These are phyloP conservation scores for Campylomormyrus numenius DNA, from an alignment of 2,113 vertebrate species.

Conservation along the genomic window DNA sequence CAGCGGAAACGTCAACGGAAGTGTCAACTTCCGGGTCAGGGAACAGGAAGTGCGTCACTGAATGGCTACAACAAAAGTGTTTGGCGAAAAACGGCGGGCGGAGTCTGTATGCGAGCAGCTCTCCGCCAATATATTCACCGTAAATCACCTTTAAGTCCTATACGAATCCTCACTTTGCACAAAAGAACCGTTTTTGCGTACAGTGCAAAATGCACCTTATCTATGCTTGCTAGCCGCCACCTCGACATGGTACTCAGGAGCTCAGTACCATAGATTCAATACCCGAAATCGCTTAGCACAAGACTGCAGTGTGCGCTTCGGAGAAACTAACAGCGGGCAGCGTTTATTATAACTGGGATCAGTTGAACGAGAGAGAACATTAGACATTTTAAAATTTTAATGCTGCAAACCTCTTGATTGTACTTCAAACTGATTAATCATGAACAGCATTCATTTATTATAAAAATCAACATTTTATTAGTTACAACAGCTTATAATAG, in stretches of 20 bases:
- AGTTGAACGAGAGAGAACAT: not conserved
- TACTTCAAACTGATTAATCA: not conserved
- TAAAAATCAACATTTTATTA: slow-evolving; percentile 86
- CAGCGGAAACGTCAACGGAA: not conserved
- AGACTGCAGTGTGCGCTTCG: not conserved
- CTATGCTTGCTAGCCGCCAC: not conserved
- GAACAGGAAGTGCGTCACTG: not conserved
- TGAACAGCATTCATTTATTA: slow-evolving; percentile 54
- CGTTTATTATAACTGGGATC: not conserved
- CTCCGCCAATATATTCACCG: not conserved
- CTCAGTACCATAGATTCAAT: not conserved
- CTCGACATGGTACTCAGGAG: not conserved
- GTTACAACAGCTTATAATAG: slow-evolving; percentile 86
- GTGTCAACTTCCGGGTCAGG: not conserved
- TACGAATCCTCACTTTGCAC: not conserved
- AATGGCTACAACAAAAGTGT: not conserved
- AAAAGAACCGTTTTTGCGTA: not conserved
- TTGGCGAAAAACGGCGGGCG: not conserved
- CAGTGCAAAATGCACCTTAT: not conserved
- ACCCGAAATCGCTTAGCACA: not conserved
- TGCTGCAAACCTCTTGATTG: not conserved
- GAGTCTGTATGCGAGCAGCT: not conserved
- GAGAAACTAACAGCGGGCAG: not conserved
- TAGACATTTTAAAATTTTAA: not conserved
- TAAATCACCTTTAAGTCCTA: not conserved